phyloP scores from a whole-genome alignment of 2,113 vertebrate species.

The Raphicerus campestris region DNA sequence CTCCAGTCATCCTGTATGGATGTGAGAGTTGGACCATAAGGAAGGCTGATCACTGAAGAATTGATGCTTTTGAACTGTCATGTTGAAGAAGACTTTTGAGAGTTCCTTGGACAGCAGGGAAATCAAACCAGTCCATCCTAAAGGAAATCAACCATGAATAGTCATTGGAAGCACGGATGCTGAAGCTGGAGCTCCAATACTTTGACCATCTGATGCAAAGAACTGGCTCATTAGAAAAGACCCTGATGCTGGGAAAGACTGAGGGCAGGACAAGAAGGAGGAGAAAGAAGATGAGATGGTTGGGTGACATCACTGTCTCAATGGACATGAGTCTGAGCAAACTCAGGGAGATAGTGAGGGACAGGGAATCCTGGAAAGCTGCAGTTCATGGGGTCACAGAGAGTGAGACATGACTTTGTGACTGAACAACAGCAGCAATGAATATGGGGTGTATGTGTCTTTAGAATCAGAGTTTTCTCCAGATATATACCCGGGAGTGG shows the following conservation, averaged over 20 bases:
- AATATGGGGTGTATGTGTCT: not conserved
- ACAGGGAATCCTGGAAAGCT: too few species aligned
- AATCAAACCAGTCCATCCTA: not conserved
- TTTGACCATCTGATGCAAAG: not conserved
- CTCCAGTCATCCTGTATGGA: not conserved
- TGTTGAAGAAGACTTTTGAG: not conserved
- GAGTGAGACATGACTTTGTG: too few species aligned
- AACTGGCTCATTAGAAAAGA: not conserved
- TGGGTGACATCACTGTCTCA: not conserved
- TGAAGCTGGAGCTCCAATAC: not conserved
- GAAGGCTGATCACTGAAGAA: not conserved
- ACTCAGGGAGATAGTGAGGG: too few species aligned
- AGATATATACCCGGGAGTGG: not conserved
- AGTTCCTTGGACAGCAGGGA: not conserved
- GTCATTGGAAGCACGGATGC: not conserved
- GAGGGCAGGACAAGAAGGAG: not conserved
- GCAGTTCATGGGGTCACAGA: too few species aligned
- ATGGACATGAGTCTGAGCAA: not conserved
- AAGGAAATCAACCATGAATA: not conserved
- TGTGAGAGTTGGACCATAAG: not conserved
- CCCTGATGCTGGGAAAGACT: not conserved
- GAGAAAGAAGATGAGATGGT: not conserved
- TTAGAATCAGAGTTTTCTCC: not conserved
- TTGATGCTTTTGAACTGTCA: not conserved
- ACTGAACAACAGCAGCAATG: not conserved